Conservation (phyloP, 2,113 vertebrate species). For the Phrynocephalus versicolor region DNA sequence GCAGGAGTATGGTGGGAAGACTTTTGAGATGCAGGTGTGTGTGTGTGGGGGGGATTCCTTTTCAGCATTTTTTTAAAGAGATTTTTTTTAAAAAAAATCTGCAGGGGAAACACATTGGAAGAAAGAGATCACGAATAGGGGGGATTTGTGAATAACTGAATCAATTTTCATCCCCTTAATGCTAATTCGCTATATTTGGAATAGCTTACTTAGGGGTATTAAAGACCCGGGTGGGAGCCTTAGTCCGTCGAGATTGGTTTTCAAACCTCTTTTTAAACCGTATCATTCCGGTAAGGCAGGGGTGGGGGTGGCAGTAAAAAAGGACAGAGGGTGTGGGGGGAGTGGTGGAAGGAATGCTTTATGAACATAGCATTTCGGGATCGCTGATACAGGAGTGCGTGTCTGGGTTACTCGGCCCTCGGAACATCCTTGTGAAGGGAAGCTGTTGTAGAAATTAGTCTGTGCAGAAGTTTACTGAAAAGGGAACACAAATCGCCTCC, state of each 20-base stretch:
- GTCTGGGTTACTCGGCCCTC: no score
- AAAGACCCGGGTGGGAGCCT: not conserved
- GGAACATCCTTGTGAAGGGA: not conserved
- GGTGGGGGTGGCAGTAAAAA: not conserved
- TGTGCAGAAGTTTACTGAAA: not conserved
- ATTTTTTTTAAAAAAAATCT: no score
- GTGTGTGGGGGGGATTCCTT: not conserved
- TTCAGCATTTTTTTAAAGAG: no score
- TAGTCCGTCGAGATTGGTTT: not conserved
- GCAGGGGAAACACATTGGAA: not conserved
- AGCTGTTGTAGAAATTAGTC: not conserved
- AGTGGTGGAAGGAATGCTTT: no score
- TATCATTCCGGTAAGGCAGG: not conserved
- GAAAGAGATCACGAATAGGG: not conserved
- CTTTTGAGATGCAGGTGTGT: no score
- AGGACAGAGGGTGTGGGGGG: no score
- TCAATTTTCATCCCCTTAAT: conserved; percentile 44
- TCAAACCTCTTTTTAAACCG: not conserved
- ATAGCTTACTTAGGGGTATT: conserved; percentile 46
- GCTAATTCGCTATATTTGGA: conserved; percentile 53
- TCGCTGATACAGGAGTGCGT: no score
- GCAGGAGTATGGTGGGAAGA: no score
- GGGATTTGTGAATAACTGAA: conserved; percentile 44
- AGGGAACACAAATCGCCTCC: not conserved
- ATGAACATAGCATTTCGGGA: no score